Evolutionary conservation across 2,113 vertebrate species (phyloP), one percentile per base, ranked within the genome.

Genomic region (Coregonus clupeaformis): DNA sequence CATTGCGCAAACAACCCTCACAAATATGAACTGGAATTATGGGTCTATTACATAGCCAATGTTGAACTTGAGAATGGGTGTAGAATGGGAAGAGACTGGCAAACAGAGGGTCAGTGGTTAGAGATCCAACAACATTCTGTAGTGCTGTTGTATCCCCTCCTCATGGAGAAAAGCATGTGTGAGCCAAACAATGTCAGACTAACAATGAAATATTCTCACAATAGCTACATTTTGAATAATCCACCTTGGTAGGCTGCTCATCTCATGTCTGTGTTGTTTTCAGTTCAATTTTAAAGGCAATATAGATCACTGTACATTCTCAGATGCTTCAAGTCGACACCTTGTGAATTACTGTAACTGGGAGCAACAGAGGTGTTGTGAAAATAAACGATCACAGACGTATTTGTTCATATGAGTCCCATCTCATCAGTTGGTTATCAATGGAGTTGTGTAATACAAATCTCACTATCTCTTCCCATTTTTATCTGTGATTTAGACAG

Each of bases 11-110:
- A 79, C 83, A 86, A 80, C 36, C 45, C 78, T 77, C 30, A 71
- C 84, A 86, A 84, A 85, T 79, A 78, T 42, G 36, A 75, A 22
- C 68, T 77, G 77, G 75, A 81, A 81, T 82, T 82, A 84, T 78
- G 30, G 6, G 24, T 86, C 77, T 85, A 84, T 86, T 84, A 74
- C 76, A 77, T 67, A 68, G 20, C n/a, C 67, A 80, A 66, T 32
- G 16, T 5, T 20, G 16, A 66, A 66, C 29, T 20, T 32, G 16
- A 18, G 64, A 20, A 14, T 32, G 14, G 18, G 5, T 60, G 18
- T 60, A 60, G 57, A 22, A 22, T 60, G 6, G 57, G 57, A 18
- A 42, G n/a, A 60, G 57, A 60, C n/a, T 2, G 57, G 18, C 6
- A 22, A 22, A 22, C n/a, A 60, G 9, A 42, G 36, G 36, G 36